Percentiles rank a stretch among this genome's conserved stretches.
Conservation (phyloP, 2,888 invertebrate species). For the Chrysolina americana region DNA sequence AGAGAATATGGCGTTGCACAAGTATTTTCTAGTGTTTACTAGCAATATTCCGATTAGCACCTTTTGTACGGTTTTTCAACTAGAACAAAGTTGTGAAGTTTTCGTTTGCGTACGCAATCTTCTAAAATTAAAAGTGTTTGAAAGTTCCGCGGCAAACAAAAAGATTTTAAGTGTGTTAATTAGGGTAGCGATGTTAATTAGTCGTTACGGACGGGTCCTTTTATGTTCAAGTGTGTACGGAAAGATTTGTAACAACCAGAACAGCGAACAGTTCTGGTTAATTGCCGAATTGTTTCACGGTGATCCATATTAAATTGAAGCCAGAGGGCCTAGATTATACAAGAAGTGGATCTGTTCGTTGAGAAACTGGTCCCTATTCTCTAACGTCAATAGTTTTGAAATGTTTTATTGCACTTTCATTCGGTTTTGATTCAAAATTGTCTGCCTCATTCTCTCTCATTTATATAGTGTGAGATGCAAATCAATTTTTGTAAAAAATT, state of each 20-base stretch:
- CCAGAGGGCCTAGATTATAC: too few species aligned
- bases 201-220: constrained; percentile 59
- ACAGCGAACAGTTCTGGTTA: constrained; percentile 1
- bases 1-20: background rate
- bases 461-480: too few species aligned
- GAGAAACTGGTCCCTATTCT: too few species aligned
- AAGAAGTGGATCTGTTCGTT: too few species aligned
- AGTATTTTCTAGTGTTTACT: background rate
- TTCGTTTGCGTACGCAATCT: constrained; percentile 55
- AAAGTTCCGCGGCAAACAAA: constrained; percentile 56
- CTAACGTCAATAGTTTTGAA: too few species aligned
- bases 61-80: constrained; percentile 26
- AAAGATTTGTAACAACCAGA: constrained; percentile 15
- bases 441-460: too few species aligned
- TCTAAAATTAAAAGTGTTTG: constrained; percentile 56
- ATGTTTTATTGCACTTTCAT: too few species aligned
- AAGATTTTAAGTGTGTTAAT: constrained; percentile 61
- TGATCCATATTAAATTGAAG: background rate
- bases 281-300: background rate
- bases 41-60: constrained; percentile 20
- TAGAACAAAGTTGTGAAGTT: constrained; percentile 29
- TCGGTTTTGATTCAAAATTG: too few species aligned
- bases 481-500: too few species aligned
- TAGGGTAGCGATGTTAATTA: constrained; percentile 60
- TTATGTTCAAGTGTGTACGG: constrained; percentile 51